Evolutionary conservation across 2,797 vertebrate genomes (phyloP).

Genomic region (Sebastes flavidus): DNA sequence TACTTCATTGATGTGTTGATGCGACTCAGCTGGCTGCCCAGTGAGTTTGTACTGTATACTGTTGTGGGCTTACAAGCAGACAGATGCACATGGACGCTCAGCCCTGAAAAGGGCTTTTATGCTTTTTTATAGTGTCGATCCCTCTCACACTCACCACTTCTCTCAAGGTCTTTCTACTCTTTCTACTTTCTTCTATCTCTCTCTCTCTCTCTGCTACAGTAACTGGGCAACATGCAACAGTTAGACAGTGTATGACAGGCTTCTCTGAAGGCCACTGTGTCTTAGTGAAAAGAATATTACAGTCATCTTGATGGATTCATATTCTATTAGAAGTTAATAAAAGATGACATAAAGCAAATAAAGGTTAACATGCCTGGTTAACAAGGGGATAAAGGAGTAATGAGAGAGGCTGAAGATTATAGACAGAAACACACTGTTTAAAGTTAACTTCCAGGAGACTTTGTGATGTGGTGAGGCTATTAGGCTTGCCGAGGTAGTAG

Average conservation of each 20-base stretch:
- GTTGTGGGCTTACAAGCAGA: constrained; percentile 52
- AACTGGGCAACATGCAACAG: constrained; percentile 18
- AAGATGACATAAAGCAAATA: background rate
- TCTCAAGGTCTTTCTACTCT: background rate
- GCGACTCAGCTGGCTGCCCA: constrained; percentile 67
- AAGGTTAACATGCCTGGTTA: background rate
- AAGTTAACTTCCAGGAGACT: background rate
- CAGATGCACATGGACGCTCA: constrained; percentile 58
- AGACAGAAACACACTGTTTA: background rate
- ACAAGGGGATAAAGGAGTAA: background rate
- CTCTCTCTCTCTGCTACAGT: constrained; percentile 7
- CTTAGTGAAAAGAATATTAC: background rate
- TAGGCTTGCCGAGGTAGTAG: too few relatives aligned
- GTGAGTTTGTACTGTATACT: constrained; percentile 52
- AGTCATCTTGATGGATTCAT: background rate
- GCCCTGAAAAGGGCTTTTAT: constrained; percentile 60
- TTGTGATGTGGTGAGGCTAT: background rate
- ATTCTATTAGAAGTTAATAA: background rate
- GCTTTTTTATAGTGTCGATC: constrained; percentile 27
- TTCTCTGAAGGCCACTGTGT: background rate
- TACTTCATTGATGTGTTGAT: constrained; percentile 73
- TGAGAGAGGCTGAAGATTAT: background rate
- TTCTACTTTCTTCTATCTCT: background rate
- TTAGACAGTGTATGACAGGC: background rate
- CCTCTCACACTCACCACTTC: constrained; percentile 27